Base-by-base conservation (phyloP, 2,113 vertebrate genomes). In the Mormoops blainvillei region DNA sequence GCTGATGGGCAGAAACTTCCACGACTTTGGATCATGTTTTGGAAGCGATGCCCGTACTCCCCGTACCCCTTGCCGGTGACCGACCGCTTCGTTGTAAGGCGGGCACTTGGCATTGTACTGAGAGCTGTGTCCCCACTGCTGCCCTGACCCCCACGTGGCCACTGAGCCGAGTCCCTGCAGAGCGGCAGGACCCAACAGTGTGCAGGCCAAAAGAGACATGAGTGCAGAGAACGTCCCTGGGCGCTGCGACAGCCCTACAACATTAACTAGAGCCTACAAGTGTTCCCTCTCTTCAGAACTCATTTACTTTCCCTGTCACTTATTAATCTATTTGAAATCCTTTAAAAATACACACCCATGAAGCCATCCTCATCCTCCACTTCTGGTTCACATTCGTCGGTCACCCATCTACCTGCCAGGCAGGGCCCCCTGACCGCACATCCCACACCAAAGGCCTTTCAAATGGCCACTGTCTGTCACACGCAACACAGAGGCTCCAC, bases 391-490 rank as follows among this genome's bases (percentile, higher is more conserved):
- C 14, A 14, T 7, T 70, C 54, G 7, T 11, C 15, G 28, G 26
- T 80, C 65, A 19, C 56, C 24, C 3, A 22, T 58, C 22, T 24
- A 24, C 56, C 56, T 24, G 56, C 56, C 56, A 24, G 56, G 10
- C 56, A 56, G 54, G 10, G 1, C 20, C 24, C 2, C 24, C 4
- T 0, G 26, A 19, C 50, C 11, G 24, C 4, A 9, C 36, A 13
- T 5, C 50, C 18, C 36, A 15, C 0, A 0, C 1, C 12, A 8
- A 6, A 24, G 14, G 1, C 16, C 1, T 52, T 28, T 13, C 0
- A 13, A 2, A 9, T 1, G 22, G 31, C 18, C 24, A 0, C 22
- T 15, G 14, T 41, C 58, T n/a, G 74, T 11, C 33, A 7, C 10
- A 8, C 4, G 19, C 1, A 48, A 43, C 10, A 56, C 31, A 22